These are phyloP conservation scores for Trididemnum nubilum DNA, from an alignment of 23 tunicate species.

Conservation along the genomic window DNA sequence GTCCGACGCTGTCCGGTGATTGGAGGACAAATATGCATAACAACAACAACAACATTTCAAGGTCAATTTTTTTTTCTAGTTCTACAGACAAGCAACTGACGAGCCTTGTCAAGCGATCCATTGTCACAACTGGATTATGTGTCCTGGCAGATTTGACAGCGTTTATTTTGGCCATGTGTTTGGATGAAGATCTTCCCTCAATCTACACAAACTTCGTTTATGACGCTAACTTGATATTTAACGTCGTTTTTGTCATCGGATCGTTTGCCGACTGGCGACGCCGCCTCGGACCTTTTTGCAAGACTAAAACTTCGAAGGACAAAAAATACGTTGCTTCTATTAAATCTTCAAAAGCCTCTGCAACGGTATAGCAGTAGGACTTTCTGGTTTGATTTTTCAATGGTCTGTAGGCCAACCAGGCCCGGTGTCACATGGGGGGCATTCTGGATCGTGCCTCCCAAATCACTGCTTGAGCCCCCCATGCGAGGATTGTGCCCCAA, in stretches of 20 bases:
- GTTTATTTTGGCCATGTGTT: slow-evolving; percentile 55
- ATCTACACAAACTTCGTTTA: slow-evolving; percentile 60
- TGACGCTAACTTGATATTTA: slow-evolving; percentile 74
- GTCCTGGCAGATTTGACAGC: slow-evolving; percentile 67
- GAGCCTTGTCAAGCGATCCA: slow-evolving; percentile 64
- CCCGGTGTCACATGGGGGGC: no score
- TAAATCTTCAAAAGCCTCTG: background rate
- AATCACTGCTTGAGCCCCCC: no score
- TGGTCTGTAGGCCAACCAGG: no score
- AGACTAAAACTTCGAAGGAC: background rate
- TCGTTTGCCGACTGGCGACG: slow-evolving; percentile 86
- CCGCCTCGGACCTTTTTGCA: slow-evolving; percentile 66
- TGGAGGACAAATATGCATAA: no score
- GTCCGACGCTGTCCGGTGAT: no score
- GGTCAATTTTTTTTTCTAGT: background rate
- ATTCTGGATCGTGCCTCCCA: no score
- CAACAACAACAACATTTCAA: no score
- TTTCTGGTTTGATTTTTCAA: no score
- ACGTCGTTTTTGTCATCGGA: slow-evolving; percentile 73
- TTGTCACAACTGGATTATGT: slow-evolving; percentile 65
- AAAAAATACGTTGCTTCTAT: background rate
- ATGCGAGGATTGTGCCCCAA: no score
- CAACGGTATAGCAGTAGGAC: no score
- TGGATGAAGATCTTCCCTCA: slow-evolving; percentile 38
- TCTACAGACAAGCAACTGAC: slow-evolving; percentile 51